phyloP scores from a whole-genome alignment of 2,888 invertebrate genomes.

The Ophion obscuratus region DNA sequence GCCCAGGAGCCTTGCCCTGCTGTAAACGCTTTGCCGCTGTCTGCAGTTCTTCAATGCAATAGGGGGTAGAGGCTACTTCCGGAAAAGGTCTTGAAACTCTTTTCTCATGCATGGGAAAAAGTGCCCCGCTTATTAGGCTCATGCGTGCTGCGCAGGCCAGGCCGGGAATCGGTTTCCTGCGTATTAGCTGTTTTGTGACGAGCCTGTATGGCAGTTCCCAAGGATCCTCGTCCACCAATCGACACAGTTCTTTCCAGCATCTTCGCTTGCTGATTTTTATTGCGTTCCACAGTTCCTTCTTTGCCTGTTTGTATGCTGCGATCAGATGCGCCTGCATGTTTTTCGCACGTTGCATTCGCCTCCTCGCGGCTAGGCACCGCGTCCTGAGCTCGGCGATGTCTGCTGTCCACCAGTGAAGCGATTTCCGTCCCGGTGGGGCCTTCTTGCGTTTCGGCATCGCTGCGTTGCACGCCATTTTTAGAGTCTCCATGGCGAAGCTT shows the following conservation, averaged over 20 bases:
- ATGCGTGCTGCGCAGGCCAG: slow-evolving; percentile 64
- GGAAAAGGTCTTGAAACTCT: not conserved
- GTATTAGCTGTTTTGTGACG: slow-evolving; percentile 58
- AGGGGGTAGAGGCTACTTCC: not conserved
- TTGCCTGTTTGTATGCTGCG: slow-evolving; percentile 47
- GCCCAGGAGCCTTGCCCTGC: slow-evolving; percentile 15
- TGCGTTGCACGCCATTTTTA: too few relatives aligned
- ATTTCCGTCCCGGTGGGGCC: too few relatives aligned
- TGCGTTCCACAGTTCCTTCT: slow-evolving; percentile 25
- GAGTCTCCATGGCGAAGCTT: too few relatives aligned
- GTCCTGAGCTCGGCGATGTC: too few relatives aligned
- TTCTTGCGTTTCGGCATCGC: too few relatives aligned
- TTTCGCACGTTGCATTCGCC: too few relatives aligned
- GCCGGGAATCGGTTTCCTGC: slow-evolving; percentile 34
- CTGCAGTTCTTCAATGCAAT: slow-evolving; percentile 3
- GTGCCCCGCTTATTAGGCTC: slow-evolving; percentile 59
- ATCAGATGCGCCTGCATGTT: too few relatives aligned
- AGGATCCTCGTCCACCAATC: slow-evolving; percentile 60
- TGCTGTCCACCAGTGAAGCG: too few relatives aligned
- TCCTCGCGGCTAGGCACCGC: too few relatives aligned
- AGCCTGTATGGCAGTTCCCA: slow-evolving; percentile 62
- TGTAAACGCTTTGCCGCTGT: not conserved
- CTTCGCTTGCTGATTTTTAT: slow-evolving; percentile 40
- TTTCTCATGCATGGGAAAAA: slow-evolving; percentile 51
- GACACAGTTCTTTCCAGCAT: too few relatives aligned